Base-by-base conservation (phyloP, 2,888 invertebrate genomes). In the Galerucella pusilla region DNA sequence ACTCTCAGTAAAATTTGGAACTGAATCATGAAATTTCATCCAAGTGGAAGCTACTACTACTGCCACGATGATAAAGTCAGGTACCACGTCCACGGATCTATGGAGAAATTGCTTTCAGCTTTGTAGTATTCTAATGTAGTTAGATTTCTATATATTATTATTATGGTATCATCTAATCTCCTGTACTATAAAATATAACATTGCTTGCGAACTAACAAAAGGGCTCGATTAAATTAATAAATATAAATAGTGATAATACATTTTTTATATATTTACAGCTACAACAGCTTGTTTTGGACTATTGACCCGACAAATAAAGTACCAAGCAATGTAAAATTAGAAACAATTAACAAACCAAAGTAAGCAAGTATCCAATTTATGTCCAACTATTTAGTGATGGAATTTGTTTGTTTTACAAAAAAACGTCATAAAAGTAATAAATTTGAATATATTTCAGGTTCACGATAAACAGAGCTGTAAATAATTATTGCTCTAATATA, bases 311-410 rank as follows among this genome's bases (percentile, higher is more conserved):
- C 28, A 11, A 61, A 35, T 35, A 35, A 61, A n/a, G 14, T 61
- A 61, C 12, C 61, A 35, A 35, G n/a, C 35, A 61, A 61, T 5
- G 14, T n/a, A 35, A 61, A 61, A 28, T 12, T 61, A 28, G 61
- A 61, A 61, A 61, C n/a, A 25, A 52, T 57, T 57, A 61, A 54
- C 28, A 54, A 77, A 68, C 45, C 61, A 64, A 65, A 49, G 67
- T 52, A 35, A 46, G 66, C 45, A 35, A 35, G 57, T 20, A 16
- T 20, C 7, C n/a, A n/a, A 57, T 57, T 46, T 2, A 57, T 16
- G 20, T 57, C 16, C 57, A 57, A 20, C 35, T 42, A 14, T 16
- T 16, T 57, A 1, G 11, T 57, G 16, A 20, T 20, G 57, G 9
- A 20, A 57, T 57, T n/a, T 57, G 16, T 16, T 57, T 12, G 14